Base-by-base conservation (phyloP, 2,797 vertebrate species). In the Luscinia megarhynchos region DNA sequence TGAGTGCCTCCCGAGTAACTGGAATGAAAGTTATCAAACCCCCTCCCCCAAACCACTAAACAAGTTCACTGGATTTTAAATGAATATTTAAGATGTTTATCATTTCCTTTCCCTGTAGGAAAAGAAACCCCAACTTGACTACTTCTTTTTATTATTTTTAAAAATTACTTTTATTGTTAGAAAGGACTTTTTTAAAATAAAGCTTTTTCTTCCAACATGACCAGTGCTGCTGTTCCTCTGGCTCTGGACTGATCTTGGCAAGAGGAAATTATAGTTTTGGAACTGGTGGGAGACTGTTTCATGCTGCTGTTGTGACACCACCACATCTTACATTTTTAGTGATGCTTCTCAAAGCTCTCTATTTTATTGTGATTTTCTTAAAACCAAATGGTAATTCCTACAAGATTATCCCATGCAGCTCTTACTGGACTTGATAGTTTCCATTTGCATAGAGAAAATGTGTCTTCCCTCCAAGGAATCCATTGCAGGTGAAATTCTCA, bases 111-210 rank as follows among this genome's bases (percentile, higher is more conserved):
- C 59, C 54, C 55, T 32, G 26, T 87, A 85, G 89, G 62, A 90
- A 78, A 84, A 86, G 70, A 61, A 53, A 12, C 2, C 5, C 7
- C 51, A 30, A 48, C 11, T 36, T 15, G 36, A 64, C 57, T 87
- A 61, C 76, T 85, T 40, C 87, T 85, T 96, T 89, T 92, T 95
- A 92, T 61, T 82, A 51, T 89, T 95, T 95, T 93, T 58, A 80
- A 93, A 93, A 79, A 30, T 51, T 63, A 89, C 86, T 54, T 93
- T 84, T 89, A 79, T 91, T 95, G 87, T 94, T 95, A 97, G 93
- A 95, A 89, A 92, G 45, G 68, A 83, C 89, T 92, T 95, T 94
- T 93, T 81, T 83, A 70, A 96, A 97, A 79, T 95, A 95, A 95
- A 95, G 81, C n/a, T 93, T 89, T 94, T 89, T 41, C 45, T 95